Base-by-base conservation (phyloP, 1,140 invertebrate genomes). In the Dufourea novaeangliae region DNA sequence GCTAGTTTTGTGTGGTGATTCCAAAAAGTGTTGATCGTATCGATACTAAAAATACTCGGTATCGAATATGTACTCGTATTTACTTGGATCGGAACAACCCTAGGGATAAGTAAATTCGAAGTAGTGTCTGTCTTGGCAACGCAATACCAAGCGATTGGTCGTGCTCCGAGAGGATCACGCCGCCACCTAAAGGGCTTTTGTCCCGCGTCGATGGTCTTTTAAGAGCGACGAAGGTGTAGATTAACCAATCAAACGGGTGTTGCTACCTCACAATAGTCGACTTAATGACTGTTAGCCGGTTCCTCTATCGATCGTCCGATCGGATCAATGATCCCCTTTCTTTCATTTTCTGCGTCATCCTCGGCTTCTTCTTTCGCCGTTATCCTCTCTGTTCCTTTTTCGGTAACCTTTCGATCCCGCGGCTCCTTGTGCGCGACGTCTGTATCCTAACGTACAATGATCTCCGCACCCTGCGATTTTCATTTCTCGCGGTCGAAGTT, bases 161-260 rank as follows among this genome's bases (percentile, higher is more conserved):
- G 54, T 17, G 54, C 39, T 20, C 1, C n/a, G 54, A 20, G 20
- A 54, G 46, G 62, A 37, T 44, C 44, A 22, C 27, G 34, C 72
- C 74, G n/a, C 32, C 32, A 46, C 20, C 44, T 20, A 27, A 25
- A 27, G 25, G 32, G 27, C 52, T 69, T 76, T 80, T 83, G 54
- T 68, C 52, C 41, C 70, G 79, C 73, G 44, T 70, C 73, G 73
- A 76, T 46, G 52, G 66, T 57, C 78, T 66, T 69, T 80, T 66
- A 59, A 50, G 41, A 75, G 78, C 75, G 80, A 77, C 63, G 66
- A 70, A 70, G 78, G 79, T 66, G 80, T 78, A 89, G 89, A 90
- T 91, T 91, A 85, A 90, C 89, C 89, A 91, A 91, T 91, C 90
- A 90, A 91, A 89, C 78, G 84, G 76, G 81, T 84, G 79, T 85